Base-by-base conservation (phyloP, 2,888 invertebrate genomes). In the Hyles lineata region DNA sequence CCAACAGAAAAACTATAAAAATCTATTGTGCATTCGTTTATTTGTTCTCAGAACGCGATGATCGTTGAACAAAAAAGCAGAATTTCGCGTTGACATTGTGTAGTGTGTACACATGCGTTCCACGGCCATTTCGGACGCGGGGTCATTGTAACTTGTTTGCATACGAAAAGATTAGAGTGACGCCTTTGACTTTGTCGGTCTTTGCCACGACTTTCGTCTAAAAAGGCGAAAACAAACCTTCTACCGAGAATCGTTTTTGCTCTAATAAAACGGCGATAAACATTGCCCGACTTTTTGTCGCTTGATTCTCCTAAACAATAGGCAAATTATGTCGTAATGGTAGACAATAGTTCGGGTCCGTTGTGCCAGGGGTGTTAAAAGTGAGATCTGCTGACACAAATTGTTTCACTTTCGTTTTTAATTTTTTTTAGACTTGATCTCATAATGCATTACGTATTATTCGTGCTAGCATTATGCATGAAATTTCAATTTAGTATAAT, bases 61-160 rank as follows among this genome's bases (percentile, higher is more conserved):
- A 63, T 35, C 29, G 69, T 76, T 75, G 76, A 73, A 77, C 79
- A 79, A 79, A 76, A 77, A 76, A 78, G 25, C 23, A 84, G 82
- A 84, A 87, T 89, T 87, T 86, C 83, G 85, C 85, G 86, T 82
- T 85, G 87, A 89, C 89, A 87, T 89, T 90, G 85, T 85, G 76
- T 85, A 87, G 90, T 90, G 80, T 85, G 76, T 85, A 87, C 90
- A 90, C 80, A 85, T 87, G 88, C 85, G 80, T 75, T 79, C 80
- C 82, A 82, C 84, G 85, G 88, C 83, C 87, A 81, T 85, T 85
- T 87, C 85, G 85, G 87, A 79, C 88, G 84, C 80, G 85, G 87
- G 91, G 93, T 92, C 92, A 88, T 87, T 90, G 93, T 89, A 89
- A 90, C 91, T 80, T 87, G 92, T 93, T 94, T 89, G 88, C 92